These are phyloP conservation scores for Pristionchus exspectatus DNA, from an alignment of 2,888 invertebrate species.

Conservation along the genomic window DNA sequence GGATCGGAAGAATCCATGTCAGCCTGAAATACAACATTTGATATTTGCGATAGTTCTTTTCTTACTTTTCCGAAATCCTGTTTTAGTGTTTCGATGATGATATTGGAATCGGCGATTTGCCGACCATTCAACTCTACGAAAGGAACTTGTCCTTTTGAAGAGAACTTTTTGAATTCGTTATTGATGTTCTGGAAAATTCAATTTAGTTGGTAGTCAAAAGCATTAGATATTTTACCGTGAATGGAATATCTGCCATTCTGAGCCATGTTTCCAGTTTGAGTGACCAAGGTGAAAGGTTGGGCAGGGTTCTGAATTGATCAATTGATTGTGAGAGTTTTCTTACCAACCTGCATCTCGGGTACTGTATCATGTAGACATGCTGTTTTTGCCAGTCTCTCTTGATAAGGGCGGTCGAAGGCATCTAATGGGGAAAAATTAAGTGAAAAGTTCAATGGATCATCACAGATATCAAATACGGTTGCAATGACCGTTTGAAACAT, in stretches of 20 bases:
- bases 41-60: background rate
- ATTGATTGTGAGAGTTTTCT: background rate
- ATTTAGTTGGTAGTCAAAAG: background rate
- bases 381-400: conserved; percentile 82
- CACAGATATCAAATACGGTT: conserved; percentile 9
- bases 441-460: background rate
- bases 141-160: conserved; percentile 72
- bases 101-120: conserved; percentile 92
- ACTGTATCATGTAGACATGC: conserved; percentile 89
- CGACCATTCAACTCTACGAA: conserved; percentile 90
- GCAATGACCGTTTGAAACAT: background rate
- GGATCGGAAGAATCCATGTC: conserved; percentile 34
- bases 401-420: conserved; percentile 68
- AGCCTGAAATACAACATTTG: background rate
- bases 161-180: conserved; percentile 73
- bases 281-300: conserved; percentile 43
- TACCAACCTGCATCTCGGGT: conserved; percentile 41
- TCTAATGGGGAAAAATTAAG: conserved; percentile 37
- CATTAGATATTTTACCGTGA: background rate
- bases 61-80: conserved; percentile 51
- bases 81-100: conserved; percentile 84
- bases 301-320: background rate
- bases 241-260: background rate
- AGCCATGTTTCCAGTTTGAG: conserved; percentile 53
- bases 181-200: conserved; percentile 69